Conservation (phyloP, 2,888 invertebrate genomes). For the Acleris literana region DNA sequence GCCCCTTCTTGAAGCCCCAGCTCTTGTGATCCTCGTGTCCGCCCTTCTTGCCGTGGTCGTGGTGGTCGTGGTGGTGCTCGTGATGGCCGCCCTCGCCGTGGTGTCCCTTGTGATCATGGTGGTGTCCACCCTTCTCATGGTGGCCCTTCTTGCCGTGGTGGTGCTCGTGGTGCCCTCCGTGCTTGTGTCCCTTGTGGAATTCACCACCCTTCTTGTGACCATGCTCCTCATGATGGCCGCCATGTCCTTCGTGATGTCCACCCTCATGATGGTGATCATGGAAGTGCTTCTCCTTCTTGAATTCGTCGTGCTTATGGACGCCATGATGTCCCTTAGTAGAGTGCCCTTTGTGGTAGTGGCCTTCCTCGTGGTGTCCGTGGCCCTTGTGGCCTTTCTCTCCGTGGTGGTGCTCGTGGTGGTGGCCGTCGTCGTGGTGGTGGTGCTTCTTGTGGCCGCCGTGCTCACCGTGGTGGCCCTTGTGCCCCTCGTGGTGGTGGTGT, state of each 20-base stretch:
- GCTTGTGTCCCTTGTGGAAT: slow-evolving; percentile 91
- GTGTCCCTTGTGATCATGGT: slow-evolving; percentile 91
- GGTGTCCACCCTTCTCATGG: slow-evolving; percentile 91
- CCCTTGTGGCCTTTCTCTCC: slow-evolving; percentile 87
- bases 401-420: slow-evolving; percentile 86
- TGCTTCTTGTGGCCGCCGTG: slow-evolving; percentile 86
- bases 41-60: slow-evolving; percentile 91
- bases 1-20: slow-evolving; percentile 87
- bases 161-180: slow-evolving; percentile 90
- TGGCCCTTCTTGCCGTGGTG: slow-evolving; percentile 92
- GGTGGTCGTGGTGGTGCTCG: slow-evolving; percentile 89
- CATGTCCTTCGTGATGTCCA: slow-evolving; percentile 91
- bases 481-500: slow-evolving; percentile 88
- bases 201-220: slow-evolving; percentile 92
- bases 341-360: slow-evolving; percentile 92
- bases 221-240: slow-evolving; percentile 90
- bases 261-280: slow-evolving; percentile 92
- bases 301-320: slow-evolving; percentile 92
- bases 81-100: slow-evolving; percentile 91
- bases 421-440: slow-evolving; percentile 86
- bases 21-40: slow-evolving; percentile 91
- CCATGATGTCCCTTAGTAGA: slow-evolving; percentile 93
- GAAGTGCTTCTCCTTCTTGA: slow-evolving; percentile 93
- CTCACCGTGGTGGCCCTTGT: slow-evolving; percentile 85
- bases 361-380: slow-evolving; percentile 80